A percentile compares a stretch with the other conserved stretches of the same genome.
phyloP scores from a whole-genome alignment of 1,140 invertebrate genomes.

The Triops longicaudatus region DNA sequence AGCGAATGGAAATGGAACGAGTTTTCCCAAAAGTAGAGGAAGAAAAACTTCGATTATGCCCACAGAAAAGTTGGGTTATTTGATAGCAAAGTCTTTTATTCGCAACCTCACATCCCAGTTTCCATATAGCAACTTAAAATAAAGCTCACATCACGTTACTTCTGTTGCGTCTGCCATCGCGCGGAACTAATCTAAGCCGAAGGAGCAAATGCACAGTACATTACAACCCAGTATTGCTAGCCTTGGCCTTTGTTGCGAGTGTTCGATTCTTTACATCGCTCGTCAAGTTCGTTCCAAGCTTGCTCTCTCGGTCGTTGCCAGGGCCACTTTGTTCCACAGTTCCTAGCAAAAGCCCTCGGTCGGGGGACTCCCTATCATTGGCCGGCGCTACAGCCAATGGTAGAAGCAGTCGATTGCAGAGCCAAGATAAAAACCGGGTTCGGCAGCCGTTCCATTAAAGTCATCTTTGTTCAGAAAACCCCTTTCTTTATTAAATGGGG shows the following conservation, averaged over 20 bases:
- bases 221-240: background rate
- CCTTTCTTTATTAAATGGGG: background rate
- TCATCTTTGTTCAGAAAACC: background rate
- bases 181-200: background rate
- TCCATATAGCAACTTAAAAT: background rate
- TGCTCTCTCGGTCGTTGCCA: background rate
- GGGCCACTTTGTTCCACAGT: background rate
- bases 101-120: background rate
- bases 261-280: background rate
- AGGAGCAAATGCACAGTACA: background rate
- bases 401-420: background rate
- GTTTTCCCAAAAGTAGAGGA: background rate
- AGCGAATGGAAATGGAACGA: background rate
- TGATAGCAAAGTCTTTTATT: background rate
- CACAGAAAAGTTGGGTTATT: background rate
- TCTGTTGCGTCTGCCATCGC: background rate
- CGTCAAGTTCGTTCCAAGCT: conserved; percentile 2
- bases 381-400: background rate
- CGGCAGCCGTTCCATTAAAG: background rate
- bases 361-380: background rate
- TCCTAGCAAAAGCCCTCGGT: background rate
- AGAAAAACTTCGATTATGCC: background rate
- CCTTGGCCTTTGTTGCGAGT: background rate
- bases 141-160: background rate
- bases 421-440: background rate